Evolutionary conservation across 2,888 invertebrate species (phyloP).

Genomic region (Tachina grossa): DNA sequence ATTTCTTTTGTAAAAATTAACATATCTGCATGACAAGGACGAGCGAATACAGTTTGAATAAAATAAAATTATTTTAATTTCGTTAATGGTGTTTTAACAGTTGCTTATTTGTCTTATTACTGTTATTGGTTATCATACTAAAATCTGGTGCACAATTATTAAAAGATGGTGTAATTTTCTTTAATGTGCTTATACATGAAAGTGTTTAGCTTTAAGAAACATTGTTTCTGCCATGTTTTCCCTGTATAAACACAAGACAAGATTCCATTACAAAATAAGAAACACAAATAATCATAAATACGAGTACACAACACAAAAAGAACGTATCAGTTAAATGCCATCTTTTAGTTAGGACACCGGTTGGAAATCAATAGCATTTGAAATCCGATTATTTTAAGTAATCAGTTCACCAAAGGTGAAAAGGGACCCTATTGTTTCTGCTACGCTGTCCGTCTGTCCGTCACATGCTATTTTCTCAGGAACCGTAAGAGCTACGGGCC

Average conservation of each 20-base stretch:
- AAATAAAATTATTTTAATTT: not conserved
- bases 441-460: no score
- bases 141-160: constrained; percentile 28
- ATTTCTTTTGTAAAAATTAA: not conserved
- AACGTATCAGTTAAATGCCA: constrained; percentile 11
- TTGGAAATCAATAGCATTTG: constrained; percentile 26
- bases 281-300: not conserved
- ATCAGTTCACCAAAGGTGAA: no score
- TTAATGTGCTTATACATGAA: not conserved
- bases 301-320: constrained; percentile 10
- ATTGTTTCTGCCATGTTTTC: constrained; percentile 37
- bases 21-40: not conserved
- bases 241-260: constrained; percentile 38
- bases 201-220: constrained; percentile 30
- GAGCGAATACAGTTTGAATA: not conserved
- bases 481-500: no score
- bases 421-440: no score
- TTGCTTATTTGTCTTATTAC: constrained; percentile 13
- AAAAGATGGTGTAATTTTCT: constrained; percentile 38
- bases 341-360: not conserved
- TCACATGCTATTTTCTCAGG: no score
- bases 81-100: not conserved
- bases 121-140: constrained; percentile 11
- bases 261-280: constrained; percentile 44
- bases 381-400: no score